phyloP scores from a whole-genome alignment of 2,113 vertebrate genomes.

The Galeopterus variegatus region DNA sequence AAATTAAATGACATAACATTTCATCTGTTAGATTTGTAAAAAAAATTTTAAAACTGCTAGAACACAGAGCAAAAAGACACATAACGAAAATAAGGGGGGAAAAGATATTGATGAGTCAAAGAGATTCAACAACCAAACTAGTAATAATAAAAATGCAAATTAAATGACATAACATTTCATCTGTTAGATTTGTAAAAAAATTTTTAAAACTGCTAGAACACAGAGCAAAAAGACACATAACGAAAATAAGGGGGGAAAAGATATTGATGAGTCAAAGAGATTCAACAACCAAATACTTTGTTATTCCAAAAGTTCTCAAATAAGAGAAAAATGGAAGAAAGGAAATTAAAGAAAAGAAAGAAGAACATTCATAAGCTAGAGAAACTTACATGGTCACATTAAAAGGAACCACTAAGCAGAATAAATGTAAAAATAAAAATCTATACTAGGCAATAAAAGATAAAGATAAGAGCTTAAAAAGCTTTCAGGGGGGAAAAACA shows the following conservation, averaged over 20 bases:
- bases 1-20: not conserved
- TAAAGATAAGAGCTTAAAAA: not conserved
- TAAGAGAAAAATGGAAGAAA: conserved; percentile 19
- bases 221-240: not conserved
- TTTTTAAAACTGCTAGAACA: not conserved
- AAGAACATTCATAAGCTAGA: not conserved
- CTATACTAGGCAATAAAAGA: not conserved
- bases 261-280: not conserved
- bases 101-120: not conserved
- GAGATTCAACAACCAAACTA: not conserved
- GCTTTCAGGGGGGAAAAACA: not conserved
- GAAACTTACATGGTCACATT: not conserved
- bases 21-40: conserved; percentile 22
- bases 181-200: conserved; percentile 35
- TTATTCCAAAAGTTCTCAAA: not conserved
- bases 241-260: conserved; percentile 11
- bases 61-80: not conserved
- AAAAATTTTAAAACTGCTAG: not conserved
- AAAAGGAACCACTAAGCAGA: not conserved
- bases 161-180: not conserved
- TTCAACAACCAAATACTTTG: not conserved
- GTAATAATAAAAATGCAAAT: too few species aligned
- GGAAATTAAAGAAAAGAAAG: not conserved
- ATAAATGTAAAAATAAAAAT: not conserved
- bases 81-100: not conserved